Evolutionary conservation across 2,113 vertebrate species (phyloP).

Genomic region (Stigmatopora argus): DNA sequence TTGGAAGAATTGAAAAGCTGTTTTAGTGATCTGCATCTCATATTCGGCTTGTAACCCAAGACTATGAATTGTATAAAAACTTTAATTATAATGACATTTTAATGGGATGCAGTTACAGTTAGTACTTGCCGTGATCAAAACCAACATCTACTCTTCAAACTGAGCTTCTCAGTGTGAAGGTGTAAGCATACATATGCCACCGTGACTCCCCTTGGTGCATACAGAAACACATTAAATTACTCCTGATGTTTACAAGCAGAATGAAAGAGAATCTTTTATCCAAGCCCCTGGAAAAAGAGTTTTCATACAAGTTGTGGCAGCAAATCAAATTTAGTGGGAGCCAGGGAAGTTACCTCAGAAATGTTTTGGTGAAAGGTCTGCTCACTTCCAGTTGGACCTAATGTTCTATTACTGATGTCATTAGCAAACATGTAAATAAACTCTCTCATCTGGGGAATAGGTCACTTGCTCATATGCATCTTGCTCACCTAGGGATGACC

Average conservation of each 20-base stretch:
- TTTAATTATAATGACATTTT: too few species aligned
- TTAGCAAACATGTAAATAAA: conserved; percentile 48
- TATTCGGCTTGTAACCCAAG: too few species aligned
- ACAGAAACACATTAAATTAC: conserved; percentile 15
- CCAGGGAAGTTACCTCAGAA: conserved; percentile 32
- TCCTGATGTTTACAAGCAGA: conserved; percentile 37
- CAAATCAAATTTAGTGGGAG: conserved; percentile 46
- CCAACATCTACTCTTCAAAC: background rate
- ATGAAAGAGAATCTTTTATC: conserved; percentile 43
- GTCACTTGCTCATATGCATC: conserved; percentile 23
- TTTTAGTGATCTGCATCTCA: too few species aligned
- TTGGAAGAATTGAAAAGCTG: too few species aligned
- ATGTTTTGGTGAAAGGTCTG: conserved; percentile 44
- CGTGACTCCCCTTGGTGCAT: background rate
- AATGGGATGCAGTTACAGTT: background rate
- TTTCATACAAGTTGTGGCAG: conserved; percentile 32
- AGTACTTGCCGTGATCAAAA: background rate
- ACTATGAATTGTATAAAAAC: too few species aligned
- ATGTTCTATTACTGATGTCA: conserved; percentile 46
- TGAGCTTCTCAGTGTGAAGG: conserved; percentile 23
- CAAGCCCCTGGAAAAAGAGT: conserved; percentile 31
- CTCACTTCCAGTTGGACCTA: conserved; percentile 43
- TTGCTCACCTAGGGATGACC: background rate
- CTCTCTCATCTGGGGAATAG: conserved; percentile 28
- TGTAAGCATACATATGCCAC: conserved; percentile 1